Evolutionary conservation across 2,888 invertebrate species (phyloP), one percentile per base, ranked within the genome.

Genomic region (Pelosia muscerda): DNA sequence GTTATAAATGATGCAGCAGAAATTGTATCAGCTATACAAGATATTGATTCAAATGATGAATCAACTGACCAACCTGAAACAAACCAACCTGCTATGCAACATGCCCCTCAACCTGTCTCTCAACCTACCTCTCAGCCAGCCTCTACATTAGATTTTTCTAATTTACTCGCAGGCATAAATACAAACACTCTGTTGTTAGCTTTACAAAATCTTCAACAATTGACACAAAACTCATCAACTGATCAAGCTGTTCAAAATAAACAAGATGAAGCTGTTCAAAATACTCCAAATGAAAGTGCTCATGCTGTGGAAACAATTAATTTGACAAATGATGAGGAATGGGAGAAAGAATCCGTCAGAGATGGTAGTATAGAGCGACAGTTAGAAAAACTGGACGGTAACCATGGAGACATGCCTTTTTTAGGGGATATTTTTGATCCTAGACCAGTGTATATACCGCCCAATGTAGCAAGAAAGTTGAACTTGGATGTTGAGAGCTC

Each of bases 351-450:
- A 81, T 90, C 94, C 2, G 86, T 88, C 61, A 82, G 84, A 73
- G 95, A 92, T 58, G 91, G 89, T 42, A 92, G 90, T 69, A 94
- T 94, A 66, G 94, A 95, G 73, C 87, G 90, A 63, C 88, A 92
- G 75, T 79, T 94, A 34, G 86, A 91, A 76, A 86, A 81, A 69
- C 68, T 94, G 75, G 93, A 94, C 75, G 92, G 94, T 3, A 85
- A 84, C 65, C 86, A 91, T n/a, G 89, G 87, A 2, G 92, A 92
- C 49, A 93, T 94, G 58, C 93, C 94, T 75, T 95, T 94, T 88
- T 85, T 95, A 84, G 91, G 93, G 76, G 95, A 95, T 74, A 95
- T 95, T 76, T 95, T 95, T 82, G 94, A 95, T 74, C 95, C 95
- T 2, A 90, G 91, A 25, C 94, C 95, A 63, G 88, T 92, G 2